A percentile compares a stretch with the other conserved stretches of the same genome.
Evolutionary conservation across 2,888 invertebrate species (phyloP).

Genomic region (Eucriotettix oculatus): DNA sequence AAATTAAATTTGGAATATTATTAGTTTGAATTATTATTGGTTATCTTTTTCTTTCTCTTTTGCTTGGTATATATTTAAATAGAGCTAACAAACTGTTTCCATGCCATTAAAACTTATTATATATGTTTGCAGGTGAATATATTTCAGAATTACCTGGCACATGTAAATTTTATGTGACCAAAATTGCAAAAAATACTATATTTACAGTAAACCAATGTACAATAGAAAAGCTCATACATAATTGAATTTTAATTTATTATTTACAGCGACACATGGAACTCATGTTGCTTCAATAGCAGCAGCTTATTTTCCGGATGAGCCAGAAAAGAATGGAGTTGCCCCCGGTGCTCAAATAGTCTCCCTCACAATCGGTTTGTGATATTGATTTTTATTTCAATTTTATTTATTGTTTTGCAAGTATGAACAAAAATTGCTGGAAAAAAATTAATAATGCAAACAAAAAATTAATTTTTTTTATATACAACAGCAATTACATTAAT

Average conservation of each 20-base stretch:
- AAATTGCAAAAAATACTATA: no score
- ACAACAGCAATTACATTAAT: background rate
- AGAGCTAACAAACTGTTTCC: no score
- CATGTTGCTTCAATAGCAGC: slow-evolving; percentile 95
- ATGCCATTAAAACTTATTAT: no score
- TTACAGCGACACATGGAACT: slow-evolving; percentile 84
- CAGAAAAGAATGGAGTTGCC: slow-evolving; percentile 84
- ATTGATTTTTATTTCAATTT: background rate
- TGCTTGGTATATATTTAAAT: no score
- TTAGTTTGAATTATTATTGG: no score
- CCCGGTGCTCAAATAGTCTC: slow-evolving; percentile 92
- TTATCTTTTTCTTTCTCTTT: no score
- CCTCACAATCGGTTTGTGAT: slow-evolving; percentile 50
- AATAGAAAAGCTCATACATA: background rate
- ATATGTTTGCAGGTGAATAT: no score
- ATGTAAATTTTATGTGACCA: no score
- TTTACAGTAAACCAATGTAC: no score
- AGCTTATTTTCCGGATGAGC: slow-evolving; percentile 70
- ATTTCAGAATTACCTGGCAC: no score
- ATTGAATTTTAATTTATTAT: slow-evolving; percentile 7
- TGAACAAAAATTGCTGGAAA: background rate
- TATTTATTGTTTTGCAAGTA: background rate
- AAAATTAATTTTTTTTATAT: background rate
- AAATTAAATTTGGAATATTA: no score
- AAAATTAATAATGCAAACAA: no score